Evolutionary conservation across 2,113 vertebrate species (phyloP).

Genomic region (Pipa parva): DNA sequence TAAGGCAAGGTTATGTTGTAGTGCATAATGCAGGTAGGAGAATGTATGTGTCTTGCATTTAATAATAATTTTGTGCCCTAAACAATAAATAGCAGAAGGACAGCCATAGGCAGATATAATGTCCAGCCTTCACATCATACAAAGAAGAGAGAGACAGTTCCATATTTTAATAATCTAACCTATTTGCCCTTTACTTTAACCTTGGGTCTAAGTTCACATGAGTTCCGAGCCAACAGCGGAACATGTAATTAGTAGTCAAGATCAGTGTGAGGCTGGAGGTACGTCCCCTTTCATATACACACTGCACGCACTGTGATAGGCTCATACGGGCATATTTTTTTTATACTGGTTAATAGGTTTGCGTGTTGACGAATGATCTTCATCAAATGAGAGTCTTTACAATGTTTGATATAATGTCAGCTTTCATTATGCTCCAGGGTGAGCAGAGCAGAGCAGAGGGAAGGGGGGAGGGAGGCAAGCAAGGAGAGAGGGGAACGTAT

Average conservation of each 20-base stretch:
- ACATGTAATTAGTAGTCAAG: slow-evolving; percentile 65
- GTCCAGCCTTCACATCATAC: too few species aligned
- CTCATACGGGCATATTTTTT: slow-evolving; percentile 70
- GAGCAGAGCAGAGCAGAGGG: slow-evolving; percentile 40
- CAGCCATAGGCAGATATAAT: not conserved
- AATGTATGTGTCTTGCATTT: not conserved
- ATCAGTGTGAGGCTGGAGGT: slow-evolving; percentile 5
- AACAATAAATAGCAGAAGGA: not conserved
- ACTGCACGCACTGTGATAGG: slow-evolving; percentile 45
- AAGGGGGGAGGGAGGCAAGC: not conserved
- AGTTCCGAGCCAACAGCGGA: slow-evolving; percentile 59
- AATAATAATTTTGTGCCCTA: not conserved
- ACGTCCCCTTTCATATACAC: slow-evolving; percentile 67
- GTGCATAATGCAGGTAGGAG: too few species aligned
- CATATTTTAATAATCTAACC: too few species aligned
- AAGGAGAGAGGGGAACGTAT: not conserved
- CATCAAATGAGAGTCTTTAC: slow-evolving; percentile 93
- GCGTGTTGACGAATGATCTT: slow-evolving; percentile 90
- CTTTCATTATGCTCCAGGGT: slow-evolving; percentile 79
- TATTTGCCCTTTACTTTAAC: slow-evolving; percentile 56
- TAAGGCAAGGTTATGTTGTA: not conserved
- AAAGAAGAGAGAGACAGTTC: too few species aligned
- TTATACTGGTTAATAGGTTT: slow-evolving; percentile 73
- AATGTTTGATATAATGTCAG: slow-evolving; percentile 98
- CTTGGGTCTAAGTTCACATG: slow-evolving; percentile 62